Base-by-base conservation (phyloP, 2,888 invertebrate genomes). In the Nomada fabriciana region DNA sequence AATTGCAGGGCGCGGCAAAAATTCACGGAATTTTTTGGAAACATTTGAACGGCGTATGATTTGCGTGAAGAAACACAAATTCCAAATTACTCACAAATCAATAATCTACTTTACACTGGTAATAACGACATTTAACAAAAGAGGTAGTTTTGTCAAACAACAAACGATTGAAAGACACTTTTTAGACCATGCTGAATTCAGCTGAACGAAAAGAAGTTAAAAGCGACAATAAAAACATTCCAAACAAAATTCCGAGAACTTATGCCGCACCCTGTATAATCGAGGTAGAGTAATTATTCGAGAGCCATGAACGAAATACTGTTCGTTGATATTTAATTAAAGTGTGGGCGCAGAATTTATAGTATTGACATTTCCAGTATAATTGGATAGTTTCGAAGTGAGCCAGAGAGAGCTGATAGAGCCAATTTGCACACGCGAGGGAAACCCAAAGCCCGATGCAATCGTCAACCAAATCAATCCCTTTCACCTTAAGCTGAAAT, bases 271-370 rank as follows among this genome's bases (percentile, higher is more conserved):
- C 36, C 36, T 36, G 36, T 36, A 36, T 7, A 36, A 36, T 36
- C 47, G 15, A 47, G 47, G 11, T 47, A 47, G 47, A 47, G 47
- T 47, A 47, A 50, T 23, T 15, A 20, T 53, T n/a, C 53, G n/a
- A 53, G n/a, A 15, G n/a, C 53, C n/a, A 50, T 53, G 7, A 53
- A 53, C 11, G 23, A 15, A 69, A 69, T 55, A 20, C 36, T 55
- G 42, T 36, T 53, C 36, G 67, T 55, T 43, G 43, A 76, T 69
- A 69, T 76, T 60, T 57, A 64, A 76, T 70, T 70, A 52, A 73
- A 79, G 55, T 59, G 42, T 50, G 61, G 50, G 55, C 61, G 57
- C 20, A 7, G n/a, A 64, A 50, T 69, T 74, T 57, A 47, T 52
- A 47, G 36, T 59, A 53, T 25, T 42, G 68, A 63, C 64, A 60